Evolutionary conservation across 2,797 vertebrate species (phyloP).

Genomic region (Calcarius lapponicus): DNA sequence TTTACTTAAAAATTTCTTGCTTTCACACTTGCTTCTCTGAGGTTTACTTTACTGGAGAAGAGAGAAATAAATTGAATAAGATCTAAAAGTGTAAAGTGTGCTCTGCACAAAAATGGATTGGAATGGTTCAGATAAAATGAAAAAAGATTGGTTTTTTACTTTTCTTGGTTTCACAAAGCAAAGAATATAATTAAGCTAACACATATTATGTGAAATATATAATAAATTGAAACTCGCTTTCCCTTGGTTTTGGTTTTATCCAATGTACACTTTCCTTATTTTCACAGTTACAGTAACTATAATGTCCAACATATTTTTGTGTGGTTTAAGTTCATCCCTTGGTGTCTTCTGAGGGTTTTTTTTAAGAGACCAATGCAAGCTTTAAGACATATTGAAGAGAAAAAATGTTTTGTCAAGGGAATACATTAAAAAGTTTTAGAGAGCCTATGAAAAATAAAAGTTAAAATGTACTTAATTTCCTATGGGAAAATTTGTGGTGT

Average conservation of each 20-base stretch:
- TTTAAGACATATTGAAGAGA: neutral
- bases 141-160: rapidly evolving
- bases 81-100: neutral
- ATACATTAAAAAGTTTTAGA: neutral
- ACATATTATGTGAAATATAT: neutral
- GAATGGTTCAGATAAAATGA: neutral
- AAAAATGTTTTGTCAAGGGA: neutral
- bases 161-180: neutral
- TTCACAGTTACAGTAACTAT: neutral
- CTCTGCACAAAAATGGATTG: neutral
- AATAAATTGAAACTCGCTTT: neutral
- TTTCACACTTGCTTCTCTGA: neutral
- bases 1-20: neutral
- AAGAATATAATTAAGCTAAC: neutral
- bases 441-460: neutral
- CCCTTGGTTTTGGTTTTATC: neutral
- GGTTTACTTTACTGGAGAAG: neutral
- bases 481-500: neutral
- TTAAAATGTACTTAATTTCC: neutral
- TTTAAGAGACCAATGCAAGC: neutral
- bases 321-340: neutral
- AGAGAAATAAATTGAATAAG: neutral
- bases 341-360: neutral
- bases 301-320: neutral
- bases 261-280: neutral